These are phyloP conservation scores for Fragum sueziense DNA, from an alignment of 2,888 invertebrate genomes.

Conservation along the genomic window DNA sequence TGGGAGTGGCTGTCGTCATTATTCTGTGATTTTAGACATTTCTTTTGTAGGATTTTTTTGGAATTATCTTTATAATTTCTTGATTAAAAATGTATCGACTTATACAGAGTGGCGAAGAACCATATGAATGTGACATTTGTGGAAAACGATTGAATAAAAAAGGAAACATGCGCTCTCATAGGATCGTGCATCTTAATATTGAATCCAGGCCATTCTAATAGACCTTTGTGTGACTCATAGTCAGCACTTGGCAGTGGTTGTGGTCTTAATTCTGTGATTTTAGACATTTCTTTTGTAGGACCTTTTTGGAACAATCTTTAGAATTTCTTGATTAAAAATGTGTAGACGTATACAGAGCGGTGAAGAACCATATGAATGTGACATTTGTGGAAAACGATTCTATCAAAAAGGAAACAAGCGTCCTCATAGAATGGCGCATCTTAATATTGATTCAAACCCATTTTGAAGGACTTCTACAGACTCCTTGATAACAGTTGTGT, in stretches of 20 bases:
- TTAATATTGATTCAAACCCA: too few relatives aligned
- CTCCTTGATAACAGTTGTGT: too few relatives aligned
- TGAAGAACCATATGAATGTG: conserved; percentile 33
- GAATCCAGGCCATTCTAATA: too few relatives aligned
- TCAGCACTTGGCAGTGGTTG: too few relatives aligned
- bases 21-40: too few relatives aligned
- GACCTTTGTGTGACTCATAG: too few relatives aligned
- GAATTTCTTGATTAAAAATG: not conserved
- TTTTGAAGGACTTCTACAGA: too few relatives aligned
- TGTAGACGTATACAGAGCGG: conserved; percentile 33
- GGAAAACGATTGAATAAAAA: conserved; percentile 2
- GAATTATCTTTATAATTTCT: not conserved
- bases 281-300: too few relatives aligned
- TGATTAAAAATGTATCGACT: conserved; percentile 9
- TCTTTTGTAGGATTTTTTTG: too few relatives aligned
- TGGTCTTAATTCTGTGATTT: too few relatives aligned
- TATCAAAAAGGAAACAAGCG: conserved; percentile 9
- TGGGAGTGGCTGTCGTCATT: too few relatives aligned
- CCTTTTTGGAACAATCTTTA: too few relatives aligned
- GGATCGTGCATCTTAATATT: not conserved
- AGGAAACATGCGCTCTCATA: conserved; percentile 1
- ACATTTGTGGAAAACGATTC: conserved; percentile 17
- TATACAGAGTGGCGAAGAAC: conserved; percentile 34
- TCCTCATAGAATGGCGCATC: not conserved
- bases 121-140: conserved; percentile 33